Percentiles rank a stretch among this genome's conserved stretches.
Evolutionary conservation across 1,140 invertebrate genomes (phyloP).

Genomic region (Sogatella furcifera): DNA sequence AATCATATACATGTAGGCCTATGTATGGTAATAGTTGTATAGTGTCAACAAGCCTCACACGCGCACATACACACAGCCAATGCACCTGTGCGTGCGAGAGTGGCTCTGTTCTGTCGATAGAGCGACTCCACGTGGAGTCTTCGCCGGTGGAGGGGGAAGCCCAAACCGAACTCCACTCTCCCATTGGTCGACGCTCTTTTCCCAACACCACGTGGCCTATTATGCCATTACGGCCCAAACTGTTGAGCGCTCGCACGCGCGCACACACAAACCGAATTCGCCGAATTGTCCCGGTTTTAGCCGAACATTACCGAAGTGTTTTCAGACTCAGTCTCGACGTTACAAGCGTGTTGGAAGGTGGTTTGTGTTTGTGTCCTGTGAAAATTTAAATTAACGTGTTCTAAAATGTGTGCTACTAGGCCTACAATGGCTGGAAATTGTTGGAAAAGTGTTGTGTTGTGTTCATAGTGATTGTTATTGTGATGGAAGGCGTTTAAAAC

Average conservation of each 20-base stretch:
- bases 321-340: neutral
- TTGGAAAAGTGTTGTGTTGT: neutral
- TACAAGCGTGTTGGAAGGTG: neutral
- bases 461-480: neutral
- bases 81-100: too few species aligned
- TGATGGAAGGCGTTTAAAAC: neutral
- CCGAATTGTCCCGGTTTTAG: neutral
- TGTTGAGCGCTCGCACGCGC: neutral
- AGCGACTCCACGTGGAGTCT: slow-evolving; percentile 11
- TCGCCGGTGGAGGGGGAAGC: neutral
- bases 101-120: too few species aligned
- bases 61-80: too few species aligned
- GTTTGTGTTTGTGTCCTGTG: neutral
- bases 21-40: too few species aligned
- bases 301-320: neutral
- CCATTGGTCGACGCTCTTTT: slow-evolving; percentile 14
- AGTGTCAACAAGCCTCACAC: too few species aligned
- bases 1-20: too few species aligned
- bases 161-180: neutral
- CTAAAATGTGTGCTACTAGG: neutral
- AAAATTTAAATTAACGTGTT: slow-evolving; percentile 2
- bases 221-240: slow-evolving; percentile 12
- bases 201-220: slow-evolving; percentile 14
- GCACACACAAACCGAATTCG: neutral
- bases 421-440: neutral